These are phyloP conservation scores for Rhea pennata DNA, from an alignment of 2,113 vertebrate species.

Conservation along the genomic window DNA sequence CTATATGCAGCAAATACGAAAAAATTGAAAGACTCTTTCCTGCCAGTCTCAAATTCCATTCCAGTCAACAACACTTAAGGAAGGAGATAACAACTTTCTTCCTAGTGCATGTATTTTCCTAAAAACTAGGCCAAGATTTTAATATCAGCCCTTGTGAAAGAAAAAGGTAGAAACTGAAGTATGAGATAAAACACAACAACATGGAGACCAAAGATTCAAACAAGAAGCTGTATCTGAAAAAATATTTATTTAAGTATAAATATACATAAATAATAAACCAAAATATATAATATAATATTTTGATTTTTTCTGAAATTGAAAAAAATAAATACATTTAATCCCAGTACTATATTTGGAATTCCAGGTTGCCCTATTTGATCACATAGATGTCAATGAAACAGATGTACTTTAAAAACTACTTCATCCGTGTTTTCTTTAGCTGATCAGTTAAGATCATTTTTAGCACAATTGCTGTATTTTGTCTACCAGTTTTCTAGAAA, in stretches of 20 bases:
- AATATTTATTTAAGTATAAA: background rate
- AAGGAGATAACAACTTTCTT: background rate
- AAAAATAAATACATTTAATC: background rate
- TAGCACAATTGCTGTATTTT: background rate
- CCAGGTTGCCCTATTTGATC: background rate
- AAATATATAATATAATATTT: too few species aligned
- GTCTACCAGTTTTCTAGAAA: background rate
- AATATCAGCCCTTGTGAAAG: background rate
- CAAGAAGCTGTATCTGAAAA: background rate
- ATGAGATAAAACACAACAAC: background rate
- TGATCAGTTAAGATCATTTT: background rate
- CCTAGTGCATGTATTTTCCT: background rate
- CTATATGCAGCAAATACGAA: background rate
- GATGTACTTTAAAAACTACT: background rate
- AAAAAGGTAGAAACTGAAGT: background rate
- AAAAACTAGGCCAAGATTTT: background rate
- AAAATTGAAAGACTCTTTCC: background rate
- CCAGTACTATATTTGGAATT: background rate
- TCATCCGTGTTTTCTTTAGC: background rate
- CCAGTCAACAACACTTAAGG: background rate
- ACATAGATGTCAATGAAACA: background rate
- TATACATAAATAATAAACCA: too few species aligned
- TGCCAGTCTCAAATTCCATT: background rate
- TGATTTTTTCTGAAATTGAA: rapidly evolving
- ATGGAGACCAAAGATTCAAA: background rate